Percentiles rank a stretch among this genome's conserved stretches.
These are phyloP conservation scores for Megastigmus dorsalis DNA, from an alignment of 2,888 invertebrate genomes.

Conservation along the genomic window DNA sequence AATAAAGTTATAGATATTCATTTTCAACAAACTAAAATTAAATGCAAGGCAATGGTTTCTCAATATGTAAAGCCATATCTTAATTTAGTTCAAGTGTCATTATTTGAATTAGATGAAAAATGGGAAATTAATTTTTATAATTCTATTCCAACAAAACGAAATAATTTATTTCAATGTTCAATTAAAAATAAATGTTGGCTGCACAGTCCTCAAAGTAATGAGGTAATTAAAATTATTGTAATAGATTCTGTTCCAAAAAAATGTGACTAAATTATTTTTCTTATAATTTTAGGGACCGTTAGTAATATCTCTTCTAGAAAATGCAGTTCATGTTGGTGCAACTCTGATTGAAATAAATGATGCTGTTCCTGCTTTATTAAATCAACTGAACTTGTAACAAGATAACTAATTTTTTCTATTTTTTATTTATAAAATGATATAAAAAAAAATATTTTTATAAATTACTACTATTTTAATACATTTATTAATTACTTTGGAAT, in stretches of 20 bases:
- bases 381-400: constrained; percentile 51
- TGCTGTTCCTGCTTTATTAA: constrained; percentile 61
- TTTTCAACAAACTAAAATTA: constrained; percentile 60
- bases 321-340: constrained; percentile 59
- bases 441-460: constrained; percentile 25
- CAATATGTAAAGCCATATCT: constrained; percentile 62
- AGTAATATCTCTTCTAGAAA: constrained; percentile 61
- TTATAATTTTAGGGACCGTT: constrained; percentile 61
- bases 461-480: constrained; percentile 24
- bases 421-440: no score
- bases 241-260: neutral
- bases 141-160: constrained; percentile 58
- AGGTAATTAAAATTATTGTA: no score
- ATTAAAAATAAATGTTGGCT: constrained; percentile 62
- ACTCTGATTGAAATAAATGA: constrained; percentile 60
- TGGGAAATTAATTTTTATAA: constrained; percentile 63
- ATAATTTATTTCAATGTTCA: constrained; percentile 61
- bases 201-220: constrained; percentile 64
- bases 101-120: constrained; percentile 55
- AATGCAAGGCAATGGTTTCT: constrained; percentile 58
- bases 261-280: neutral
- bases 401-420: no score
- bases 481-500: neutral
- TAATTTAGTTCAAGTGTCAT: constrained; percentile 61
- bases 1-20: constrained; percentile 55